Evolutionary conservation across 2,888 invertebrate genomes (phyloP), one percentile per base, ranked within the genome.

Genomic region (Oithona nana): DNA sequence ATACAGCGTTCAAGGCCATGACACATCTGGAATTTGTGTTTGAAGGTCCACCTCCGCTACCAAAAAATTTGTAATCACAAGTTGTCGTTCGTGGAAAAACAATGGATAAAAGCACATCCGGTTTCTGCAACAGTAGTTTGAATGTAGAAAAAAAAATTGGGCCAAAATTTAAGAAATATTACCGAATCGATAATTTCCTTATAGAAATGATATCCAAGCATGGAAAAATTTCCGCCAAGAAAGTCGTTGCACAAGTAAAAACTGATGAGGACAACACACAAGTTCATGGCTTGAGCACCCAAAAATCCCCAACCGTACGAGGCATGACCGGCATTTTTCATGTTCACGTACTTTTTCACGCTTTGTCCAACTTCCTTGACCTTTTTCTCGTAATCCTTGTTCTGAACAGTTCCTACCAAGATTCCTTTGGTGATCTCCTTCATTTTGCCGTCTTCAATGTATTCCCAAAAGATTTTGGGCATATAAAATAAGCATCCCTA

Each of bases 1-100:
- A 59, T 3, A 59, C 24, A 29, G 29, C 28, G 3, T 59, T 59
- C 1, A 50, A 50, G 6, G 59, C 59, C n/a, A 59, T 48, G 49
- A 59, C 28, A 20, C 59, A 59, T n/a, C 48, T 24, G 28, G 6
- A 16, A 6, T 39, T 16, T 39, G 39, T 39, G 16, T 39, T 39
- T 39, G 8, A 6, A 11, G 6, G 39, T 6, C 8, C 16, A 11
- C 39, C 39, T 11, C 16, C 39, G 16, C 39, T 39, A 11, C 39
- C 39, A 39, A 16, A 6, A 11, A 6, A 11, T 11, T 11, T 11
- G 16, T 11, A 39, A 39, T 16, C 16, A 16, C 39, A 39, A 16
- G 8, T 39, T 39, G 39, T 39, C 8, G 39, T 39, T 39, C 39
- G 6, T 11, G 39, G 39, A 39, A 39, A 39, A 39, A 39, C 16